Base-by-base conservation (phyloP, 2,888 invertebrate species). In the Drepanosiphum platanoidis region DNA sequence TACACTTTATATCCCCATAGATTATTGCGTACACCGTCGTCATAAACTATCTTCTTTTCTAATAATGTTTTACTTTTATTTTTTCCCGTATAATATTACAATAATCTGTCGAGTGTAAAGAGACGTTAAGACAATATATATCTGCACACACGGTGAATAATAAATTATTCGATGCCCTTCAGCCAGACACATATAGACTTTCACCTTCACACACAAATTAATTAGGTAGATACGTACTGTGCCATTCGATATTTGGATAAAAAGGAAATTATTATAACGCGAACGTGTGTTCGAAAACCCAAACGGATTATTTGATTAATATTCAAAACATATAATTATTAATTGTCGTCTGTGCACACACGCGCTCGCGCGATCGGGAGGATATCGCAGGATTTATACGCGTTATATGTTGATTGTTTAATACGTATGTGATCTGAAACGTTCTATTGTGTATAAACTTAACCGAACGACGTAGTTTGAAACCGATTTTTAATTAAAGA, bases 91-190 rank as follows among this genome's bases (percentile, higher is more conserved):
- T 9, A n/a, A n/a, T n/a, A 61, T 27, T 22, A 61, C 22, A 61
- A 18, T 61, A 61, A 61, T 61, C 61, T 61, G 61, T 61, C n/a
- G n/a, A 61, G 61, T 61, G 27, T 61, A 27, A 27, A n/a, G n/a
- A 61, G 61, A 61, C 22, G 61, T 61, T 61, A 27, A 61, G 9
- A 72, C 30, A 52, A 8, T 30, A 30, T 72, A 30, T 30, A 15
- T 18, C 9, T 72, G 27, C 71, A 42, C 42, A 15, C 71, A 42
- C 42, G 71, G 42, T 71, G 30, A 30, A 72, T 72, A 72, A 46
- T 72, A 72, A 42, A 72, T 72, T 46, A 30, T 42, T 46, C 30
- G 30, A 72, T 72, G 42, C 72, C 72, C 72, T 72, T 72, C 30
- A 72, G 42, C 72, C 30, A 72, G 30, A 22, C 42, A 71, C 42